A percentile compares a stretch with the other conserved stretches of the same genome.
phyloP scores from a whole-genome alignment of 2,113 vertebrate genomes.

The Passer domesticus region DNA sequence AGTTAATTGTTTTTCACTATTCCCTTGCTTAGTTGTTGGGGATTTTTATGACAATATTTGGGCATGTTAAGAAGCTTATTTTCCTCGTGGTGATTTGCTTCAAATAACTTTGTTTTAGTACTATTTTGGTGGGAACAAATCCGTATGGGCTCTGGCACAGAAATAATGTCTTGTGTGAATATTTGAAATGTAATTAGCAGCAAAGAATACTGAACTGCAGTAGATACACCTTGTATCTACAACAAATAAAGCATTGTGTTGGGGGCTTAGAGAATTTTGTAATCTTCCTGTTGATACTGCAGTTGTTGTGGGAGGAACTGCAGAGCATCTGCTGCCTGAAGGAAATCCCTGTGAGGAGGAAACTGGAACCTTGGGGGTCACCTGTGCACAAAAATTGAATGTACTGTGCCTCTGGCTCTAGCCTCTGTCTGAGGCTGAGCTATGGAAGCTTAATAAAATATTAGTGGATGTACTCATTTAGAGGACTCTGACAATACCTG shows the following conservation, averaged over 20 bases:
- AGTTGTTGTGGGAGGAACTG: background rate
- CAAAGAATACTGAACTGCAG: background rate
- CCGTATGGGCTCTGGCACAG: background rate
- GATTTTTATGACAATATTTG: background rate
- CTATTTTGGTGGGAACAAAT: conserved; percentile 11
- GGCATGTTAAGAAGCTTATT: background rate
- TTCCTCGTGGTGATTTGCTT: conserved; percentile 9
- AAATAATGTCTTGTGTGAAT: background rate
- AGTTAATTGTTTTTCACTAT: conserved; percentile 48
- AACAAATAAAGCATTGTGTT: background rate
- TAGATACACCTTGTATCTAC: background rate
- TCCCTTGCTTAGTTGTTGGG: conserved; percentile 7
- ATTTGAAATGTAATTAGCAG: conserved; percentile 14
- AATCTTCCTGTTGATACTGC: background rate
- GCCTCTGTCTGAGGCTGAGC: background rate
- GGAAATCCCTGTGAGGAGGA: background rate
- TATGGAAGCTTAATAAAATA: background rate
- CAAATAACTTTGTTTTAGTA: background rate
- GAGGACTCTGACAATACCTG: background rate
- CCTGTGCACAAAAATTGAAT: background rate
- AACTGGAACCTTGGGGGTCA: background rate
- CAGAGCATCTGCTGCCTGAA: background rate
- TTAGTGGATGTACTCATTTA: background rate
- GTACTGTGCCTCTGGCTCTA: background rate
- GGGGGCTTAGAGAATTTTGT: background rate